These are phyloP conservation scores for Chionis minor DNA, from an alignment of 2,113 vertebrate genomes.

Conservation along the genomic window DNA sequence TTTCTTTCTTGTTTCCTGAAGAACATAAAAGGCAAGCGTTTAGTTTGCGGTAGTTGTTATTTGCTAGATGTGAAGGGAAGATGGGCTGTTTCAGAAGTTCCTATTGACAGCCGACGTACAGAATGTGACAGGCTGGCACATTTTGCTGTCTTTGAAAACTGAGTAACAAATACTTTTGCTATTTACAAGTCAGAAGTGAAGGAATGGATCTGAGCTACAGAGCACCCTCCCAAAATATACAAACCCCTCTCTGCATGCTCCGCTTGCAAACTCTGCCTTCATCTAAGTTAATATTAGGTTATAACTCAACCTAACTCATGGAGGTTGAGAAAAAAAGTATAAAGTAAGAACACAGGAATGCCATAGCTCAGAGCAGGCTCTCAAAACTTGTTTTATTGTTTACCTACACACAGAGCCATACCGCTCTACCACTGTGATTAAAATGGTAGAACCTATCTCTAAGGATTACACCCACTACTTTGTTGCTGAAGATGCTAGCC, in stretches of 20 bases:
- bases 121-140: not conserved
- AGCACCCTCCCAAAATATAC: not conserved
- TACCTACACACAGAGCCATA: not conserved
- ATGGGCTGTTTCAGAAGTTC: not conserved
- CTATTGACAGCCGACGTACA: not conserved
- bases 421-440: not conserved
- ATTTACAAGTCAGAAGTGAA: not conserved
- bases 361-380: not conserved
- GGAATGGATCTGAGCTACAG: not conserved
- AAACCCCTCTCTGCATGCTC: not conserved
- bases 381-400: not conserved
- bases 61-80: not conserved
- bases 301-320: not conserved
- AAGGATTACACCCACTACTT: not conserved
- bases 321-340: not conserved
- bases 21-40: not conserved
- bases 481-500: not conserved
- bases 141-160: constrained; percentile 46
- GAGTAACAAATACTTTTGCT: constrained; percentile 24
- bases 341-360: not conserved
- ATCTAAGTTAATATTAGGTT: not conserved
- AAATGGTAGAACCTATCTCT: not conserved
- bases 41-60: not conserved
- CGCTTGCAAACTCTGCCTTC: not conserved
- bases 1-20: not conserved